Conservation (phyloP, 2,888 invertebrate genomes). For the Drosophila bunnanda region DNA sequence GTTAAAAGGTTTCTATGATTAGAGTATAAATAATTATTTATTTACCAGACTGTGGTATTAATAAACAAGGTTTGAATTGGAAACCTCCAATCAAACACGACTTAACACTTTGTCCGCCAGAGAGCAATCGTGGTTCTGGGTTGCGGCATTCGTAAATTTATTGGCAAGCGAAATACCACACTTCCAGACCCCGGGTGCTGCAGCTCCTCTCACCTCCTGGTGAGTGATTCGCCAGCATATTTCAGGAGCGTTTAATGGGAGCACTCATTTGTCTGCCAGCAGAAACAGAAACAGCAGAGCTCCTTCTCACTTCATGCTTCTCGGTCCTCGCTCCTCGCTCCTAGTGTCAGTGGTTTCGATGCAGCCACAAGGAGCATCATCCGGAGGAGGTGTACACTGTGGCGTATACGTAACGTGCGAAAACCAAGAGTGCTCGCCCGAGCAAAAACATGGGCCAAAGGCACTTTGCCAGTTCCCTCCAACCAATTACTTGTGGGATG, state of each 20-base stretch:
- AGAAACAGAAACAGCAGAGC: slow-evolving; percentile 39
- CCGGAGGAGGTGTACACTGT: slow-evolving; percentile 33
- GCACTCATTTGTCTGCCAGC: slow-evolving; percentile 72
- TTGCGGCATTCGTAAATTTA: slow-evolving; percentile 60
- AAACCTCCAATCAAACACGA: slow-evolving; percentile 21
- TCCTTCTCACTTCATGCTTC: background rate
- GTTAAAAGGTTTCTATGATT: background rate
- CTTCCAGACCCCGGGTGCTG: background rate
- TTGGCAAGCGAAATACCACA: slow-evolving; percentile 41
- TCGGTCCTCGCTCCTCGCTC: background rate
- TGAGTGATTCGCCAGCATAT: slow-evolving; percentile 74
- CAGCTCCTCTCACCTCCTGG: slow-evolving; percentile 27
- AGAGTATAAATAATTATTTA: background rate
- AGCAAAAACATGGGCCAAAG: slow-evolving; percentile 31
- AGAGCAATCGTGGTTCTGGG: slow-evolving; percentile 14
- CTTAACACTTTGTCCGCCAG: slow-evolving; percentile 31
- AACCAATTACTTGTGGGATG: slow-evolving; percentile 42
- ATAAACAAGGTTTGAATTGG: background rate
- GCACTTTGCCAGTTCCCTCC: slow-evolving; percentile 22
- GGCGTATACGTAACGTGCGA: slow-evolving; percentile 56
- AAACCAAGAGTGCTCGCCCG: slow-evolving; percentile 36
- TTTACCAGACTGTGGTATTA: background rate
- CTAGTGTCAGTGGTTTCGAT: slow-evolving; percentile 42
- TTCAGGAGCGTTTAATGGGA: slow-evolving; percentile 71
- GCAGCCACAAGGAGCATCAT: slow-evolving; percentile 43